Percentiles rank a stretch among this genome's conserved stretches.
phyloP scores from a whole-genome alignment of 2,888 invertebrate genomes.

The Pinctada fucata region DNA sequence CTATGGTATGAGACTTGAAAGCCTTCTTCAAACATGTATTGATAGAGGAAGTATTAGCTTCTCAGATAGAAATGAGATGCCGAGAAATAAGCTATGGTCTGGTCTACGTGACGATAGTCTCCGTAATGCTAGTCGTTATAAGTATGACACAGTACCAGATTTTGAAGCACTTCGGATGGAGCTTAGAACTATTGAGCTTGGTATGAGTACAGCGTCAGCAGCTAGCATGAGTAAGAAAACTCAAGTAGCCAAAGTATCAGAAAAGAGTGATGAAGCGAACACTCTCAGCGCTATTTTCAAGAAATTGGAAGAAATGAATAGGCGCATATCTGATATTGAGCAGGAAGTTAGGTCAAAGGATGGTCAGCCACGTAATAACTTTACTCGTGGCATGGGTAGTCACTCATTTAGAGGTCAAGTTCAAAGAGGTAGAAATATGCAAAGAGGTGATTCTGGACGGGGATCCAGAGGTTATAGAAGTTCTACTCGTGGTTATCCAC shows the following conservation, averaged over 20 bases:
- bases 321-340: background rate
- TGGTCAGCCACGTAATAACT: background rate
- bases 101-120: background rate
- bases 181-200: background rate
- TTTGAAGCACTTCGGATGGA: slow-evolving; percentile 1
- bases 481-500: background rate
- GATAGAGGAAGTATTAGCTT: background rate
- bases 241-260: background rate
- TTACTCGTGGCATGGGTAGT: no score
- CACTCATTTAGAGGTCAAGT: background rate
- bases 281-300: background rate
- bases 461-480: background rate
- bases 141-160: slow-evolving; percentile 15
- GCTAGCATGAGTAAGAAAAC: background rate
- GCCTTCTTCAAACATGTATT: slow-evolving; percentile 9
- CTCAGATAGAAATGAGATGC: slow-evolving; percentile 7
- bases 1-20: background rate
- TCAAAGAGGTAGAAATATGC: background rate
- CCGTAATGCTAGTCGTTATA: slow-evolving; percentile 9
- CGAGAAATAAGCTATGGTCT: slow-evolving; percentile 1
- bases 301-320: background rate
- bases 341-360: background rate
- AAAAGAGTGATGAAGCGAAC: background rate
- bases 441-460: background rate
- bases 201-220: background rate